Evolutionary conservation across 2,888 invertebrate genomes (phyloP).

Genomic region (Ophioninae sp.): DNA sequence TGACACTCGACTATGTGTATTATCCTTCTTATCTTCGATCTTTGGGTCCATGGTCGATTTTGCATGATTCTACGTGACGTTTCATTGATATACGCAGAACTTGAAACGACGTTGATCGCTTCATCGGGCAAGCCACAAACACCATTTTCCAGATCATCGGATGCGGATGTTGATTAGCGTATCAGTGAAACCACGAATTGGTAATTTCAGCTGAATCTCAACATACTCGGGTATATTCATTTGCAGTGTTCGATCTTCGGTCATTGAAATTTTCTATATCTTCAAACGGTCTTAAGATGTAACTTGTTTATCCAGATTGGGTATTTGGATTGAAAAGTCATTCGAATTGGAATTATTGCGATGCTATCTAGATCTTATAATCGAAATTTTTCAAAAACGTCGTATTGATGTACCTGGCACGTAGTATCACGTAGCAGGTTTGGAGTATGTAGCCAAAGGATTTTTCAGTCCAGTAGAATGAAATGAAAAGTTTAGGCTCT

Average conservation of each 20-base stretch:
- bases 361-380: neutral
- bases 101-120: neutral
- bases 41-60: constrained; percentile 18
- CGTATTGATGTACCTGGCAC: neutral
- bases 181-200: neutral
- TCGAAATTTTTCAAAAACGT: neutral
- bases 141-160: neutral
- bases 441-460: neutral
- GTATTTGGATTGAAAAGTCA: no score
- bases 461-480: constrained; percentile 6
- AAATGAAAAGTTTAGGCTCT: constrained; percentile 15
- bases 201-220: neutral
- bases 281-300: neutral
- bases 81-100: neutral
- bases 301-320: neutral
- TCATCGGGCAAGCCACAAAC: neutral
- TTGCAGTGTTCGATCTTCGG: neutral
- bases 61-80: constrained; percentile 8
- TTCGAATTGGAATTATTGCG: neutral
- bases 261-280: neutral
- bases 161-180: neutral
- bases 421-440: neutral
- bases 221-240: neutral
- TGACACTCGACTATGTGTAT: constrained; percentile 6
- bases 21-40: neutral